These are phyloP conservation scores for Platysternon megacephalum DNA, from an alignment of 2,113 vertebrate species.

Conservation along the genomic window DNA sequence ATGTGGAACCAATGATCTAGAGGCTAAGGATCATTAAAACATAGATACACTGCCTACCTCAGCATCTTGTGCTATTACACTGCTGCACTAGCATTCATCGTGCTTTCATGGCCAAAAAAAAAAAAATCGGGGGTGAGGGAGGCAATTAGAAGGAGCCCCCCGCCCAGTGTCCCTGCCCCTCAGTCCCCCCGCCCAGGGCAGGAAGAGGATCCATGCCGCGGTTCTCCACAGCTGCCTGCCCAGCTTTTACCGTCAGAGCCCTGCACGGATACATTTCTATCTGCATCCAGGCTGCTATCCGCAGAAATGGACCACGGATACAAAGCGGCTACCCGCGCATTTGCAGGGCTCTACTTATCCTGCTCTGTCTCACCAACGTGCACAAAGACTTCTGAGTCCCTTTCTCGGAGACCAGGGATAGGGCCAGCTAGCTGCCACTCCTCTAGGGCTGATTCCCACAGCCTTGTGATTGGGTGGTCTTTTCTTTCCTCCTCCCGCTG, in stretches of 20 bases:
- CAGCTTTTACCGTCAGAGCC: too few species aligned
- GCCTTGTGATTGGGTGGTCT: not conserved
- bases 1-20: not conserved
- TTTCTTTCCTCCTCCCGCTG: not conserved
- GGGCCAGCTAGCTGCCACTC: not conserved
- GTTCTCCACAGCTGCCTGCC: too few species aligned
- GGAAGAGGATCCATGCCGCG: too few species aligned
- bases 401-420: not conserved
- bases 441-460: not conserved
- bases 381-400: not conserved
- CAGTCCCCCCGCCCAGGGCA: too few species aligned
- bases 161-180: too few species aligned
- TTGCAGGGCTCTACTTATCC: not conserved
- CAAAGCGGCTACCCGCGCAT: too few species aligned
- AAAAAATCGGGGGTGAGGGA: not conserved
- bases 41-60: not conserved
- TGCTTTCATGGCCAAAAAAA: rapidly evolving
- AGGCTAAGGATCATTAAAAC: not conserved
- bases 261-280: too few species aligned
- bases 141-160: not conserved
- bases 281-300: too few species aligned
- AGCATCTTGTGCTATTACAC: not conserved
- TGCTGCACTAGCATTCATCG: not conserved
- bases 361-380: too few species aligned
- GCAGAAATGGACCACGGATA: too few species aligned